These are phyloP conservation scores for Cyprinus carpio DNA, from an alignment of 2,113 vertebrate genomes.

Conservation along the genomic window DNA sequence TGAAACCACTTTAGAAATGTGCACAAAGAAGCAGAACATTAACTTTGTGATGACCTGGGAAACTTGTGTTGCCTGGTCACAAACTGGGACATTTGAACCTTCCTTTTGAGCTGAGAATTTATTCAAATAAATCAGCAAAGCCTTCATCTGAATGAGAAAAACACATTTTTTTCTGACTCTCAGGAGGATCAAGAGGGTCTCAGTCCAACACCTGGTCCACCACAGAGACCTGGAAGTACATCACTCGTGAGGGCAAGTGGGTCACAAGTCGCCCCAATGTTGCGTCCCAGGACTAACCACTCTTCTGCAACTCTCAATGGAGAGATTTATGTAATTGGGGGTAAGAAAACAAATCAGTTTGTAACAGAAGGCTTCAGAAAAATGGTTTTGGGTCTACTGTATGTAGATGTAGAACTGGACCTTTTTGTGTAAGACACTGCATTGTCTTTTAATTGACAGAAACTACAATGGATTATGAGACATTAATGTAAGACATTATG, in stretches of 20 bases:
- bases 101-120: slow-evolving; percentile 6
- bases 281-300: slow-evolving; percentile 91
- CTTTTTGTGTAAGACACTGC: not conserved
- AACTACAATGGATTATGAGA: slow-evolving; percentile 78
- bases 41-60: slow-evolving; percentile 32
- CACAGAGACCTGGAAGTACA: slow-evolving; percentile 92
- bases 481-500: too few species aligned
- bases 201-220: slow-evolving; percentile 93
- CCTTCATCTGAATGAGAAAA: not conserved
- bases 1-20: slow-evolving; percentile 37
- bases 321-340: slow-evolving; percentile 94
- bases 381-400: not conserved
- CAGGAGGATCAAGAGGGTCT: slow-evolving; percentile 91
- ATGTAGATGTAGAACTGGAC: not conserved
- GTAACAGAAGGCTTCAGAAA: not conserved
- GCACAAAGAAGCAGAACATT: slow-evolving; percentile 47
- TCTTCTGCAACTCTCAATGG: slow-evolving; percentile 85
- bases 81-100: slow-evolving; percentile 16
- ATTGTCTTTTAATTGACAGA: slow-evolving; percentile 70
- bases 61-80: slow-evolving; percentile 3
- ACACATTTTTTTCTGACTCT: not conserved
- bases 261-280: slow-evolving; percentile 85
- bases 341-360: slow-evolving; percentile 71
- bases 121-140: slow-evolving; percentile 22
- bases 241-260: slow-evolving; percentile 84